Evolutionary conservation across 2,113 vertebrate species (phyloP).

Genomic region (Tyto alba): DNA sequence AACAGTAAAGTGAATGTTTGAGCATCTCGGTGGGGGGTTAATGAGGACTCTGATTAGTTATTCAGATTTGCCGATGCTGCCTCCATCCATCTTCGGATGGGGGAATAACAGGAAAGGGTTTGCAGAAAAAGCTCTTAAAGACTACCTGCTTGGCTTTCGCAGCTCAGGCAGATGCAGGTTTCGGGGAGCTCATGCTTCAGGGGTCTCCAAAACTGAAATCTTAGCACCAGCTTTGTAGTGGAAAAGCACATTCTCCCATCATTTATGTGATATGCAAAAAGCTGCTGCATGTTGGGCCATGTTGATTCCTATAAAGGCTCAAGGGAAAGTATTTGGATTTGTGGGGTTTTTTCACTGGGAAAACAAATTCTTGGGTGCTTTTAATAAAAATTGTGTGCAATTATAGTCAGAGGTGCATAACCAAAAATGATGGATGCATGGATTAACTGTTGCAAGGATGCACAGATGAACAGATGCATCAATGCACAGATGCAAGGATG

Average conservation of each 20-base stretch:
- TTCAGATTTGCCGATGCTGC: slow-evolving; percentile 74
- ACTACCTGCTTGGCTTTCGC: neutral
- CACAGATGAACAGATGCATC: accelerated
- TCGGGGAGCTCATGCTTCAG: neutral
- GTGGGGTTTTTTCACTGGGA: accelerated
- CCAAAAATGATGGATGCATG: neutral
- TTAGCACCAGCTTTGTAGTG: accelerated
- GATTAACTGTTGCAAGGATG: too few relatives aligned
- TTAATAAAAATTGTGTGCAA: neutral
- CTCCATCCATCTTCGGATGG: slow-evolving; percentile 65
- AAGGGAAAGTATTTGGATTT: neutral
- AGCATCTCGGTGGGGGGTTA: slow-evolving; percentile 87
- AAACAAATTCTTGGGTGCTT: neutral
- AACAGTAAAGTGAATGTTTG: slow-evolving; percentile 89
- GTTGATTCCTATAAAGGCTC: neutral
- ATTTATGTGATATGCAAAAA: accelerated
- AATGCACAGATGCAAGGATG: accelerated
- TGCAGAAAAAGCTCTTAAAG: slow-evolving; percentile 20
- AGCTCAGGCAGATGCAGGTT: neutral
- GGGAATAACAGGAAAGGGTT: slow-evolving; percentile 4
- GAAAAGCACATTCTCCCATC: neutral
- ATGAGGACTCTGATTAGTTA: slow-evolving; percentile 95
- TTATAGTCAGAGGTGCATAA: neutral
- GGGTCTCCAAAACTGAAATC: neutral
- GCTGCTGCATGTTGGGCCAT: accelerated